Evolutionary conservation across 2,797 vertebrate species (phyloP), one percentile per base, ranked within the genome.

Genomic region (Columba guinea): DNA sequence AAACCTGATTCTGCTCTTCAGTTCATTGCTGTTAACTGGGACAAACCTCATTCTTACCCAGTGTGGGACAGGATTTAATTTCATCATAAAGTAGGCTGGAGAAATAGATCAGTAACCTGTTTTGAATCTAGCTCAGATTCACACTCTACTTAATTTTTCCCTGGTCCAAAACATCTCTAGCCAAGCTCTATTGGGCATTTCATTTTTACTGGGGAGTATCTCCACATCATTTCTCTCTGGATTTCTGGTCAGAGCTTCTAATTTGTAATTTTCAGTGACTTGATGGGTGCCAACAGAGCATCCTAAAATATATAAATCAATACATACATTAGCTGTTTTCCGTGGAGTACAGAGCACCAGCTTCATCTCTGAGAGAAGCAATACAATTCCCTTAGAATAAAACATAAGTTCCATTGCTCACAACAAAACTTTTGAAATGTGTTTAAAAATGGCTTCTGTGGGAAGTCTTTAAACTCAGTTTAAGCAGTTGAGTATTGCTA

Each of bases 401-500:
- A 93, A 70, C 1, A 0, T 48, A 63, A 89, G 79, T 85, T 89
- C 64, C 46, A n/a, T 55, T 75, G 27, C 35, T 94, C 23, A 84
- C 2, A 26, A 84, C 34, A 64, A 27, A 70, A 41, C 53, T 75
- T 87, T 64, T 1, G 2, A 67, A 93, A 89, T 53, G 64, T 70
- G 44, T 69, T 92, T 74, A 87, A 87, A 77, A 95, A 92, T 60
- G 87, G 30, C 58, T 95, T 92, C 71, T 60, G 28, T 89, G 87
- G 60, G 84, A 77, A 77, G 56, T 7, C 49, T 91, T 89, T 83
- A 91, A 56, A 80, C 78, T 93, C 87, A 68, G 35, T 87, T 92
- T 94, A 93, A 95, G 87, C n/a, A 95, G 93, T 70, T 44, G 87
- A 85, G 22, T 64, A 80, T 68, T 92, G 79, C 46, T 87, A 55